A percentile compares a stretch with the other conserved stretches of the same genome.
These are phyloP conservation scores for Orchesella cincta DNA, from an alignment of 1,140 invertebrate genomes.

Conservation along the genomic window DNA sequence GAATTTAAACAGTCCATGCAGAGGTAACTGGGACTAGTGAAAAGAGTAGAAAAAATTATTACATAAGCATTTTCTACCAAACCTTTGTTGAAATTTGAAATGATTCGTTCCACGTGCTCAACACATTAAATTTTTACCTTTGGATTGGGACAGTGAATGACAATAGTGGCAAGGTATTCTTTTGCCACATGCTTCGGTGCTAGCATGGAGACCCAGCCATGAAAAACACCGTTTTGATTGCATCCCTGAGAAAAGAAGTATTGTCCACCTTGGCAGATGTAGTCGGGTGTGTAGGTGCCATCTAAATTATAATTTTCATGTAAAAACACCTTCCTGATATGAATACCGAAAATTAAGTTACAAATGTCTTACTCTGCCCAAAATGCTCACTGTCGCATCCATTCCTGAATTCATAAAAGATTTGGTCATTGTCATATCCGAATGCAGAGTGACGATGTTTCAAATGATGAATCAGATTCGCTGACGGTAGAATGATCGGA, in stretches of 20 bases:
- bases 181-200: slow-evolving; percentile 33
- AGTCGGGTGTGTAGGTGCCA: slow-evolving; percentile 34
- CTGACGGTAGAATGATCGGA: slow-evolving; percentile 6
- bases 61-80: background rate
- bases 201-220: slow-evolving; percentile 34
- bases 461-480: slow-evolving; percentile 19
- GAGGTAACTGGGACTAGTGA: background rate
- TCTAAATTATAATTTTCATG: slow-evolving; percentile 16
- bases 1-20: slow-evolving; percentile 24
- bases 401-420: slow-evolving; percentile 33
- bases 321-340: background rate
- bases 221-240: slow-evolving; percentile 36
- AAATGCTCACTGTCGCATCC: slow-evolving; percentile 35
- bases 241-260: slow-evolving; percentile 35
- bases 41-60: background rate
- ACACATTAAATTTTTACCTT: slow-evolving; percentile 22
- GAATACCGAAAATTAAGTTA: background rate
- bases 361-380: slow-evolving; percentile 35
- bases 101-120: background rate
- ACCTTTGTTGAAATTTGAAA: background rate
- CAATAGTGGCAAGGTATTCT: slow-evolving; percentile 31
- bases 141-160: slow-evolving; percentile 34
- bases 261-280: slow-evolving; percentile 31
- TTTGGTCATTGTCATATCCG: slow-evolving; percentile 31
- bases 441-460: slow-evolving; percentile 26